A percentile compares a stretch with the other conserved stretches of the same genome.
Evolutionary conservation across 2,797 vertebrate species (phyloP).

Genomic region (Galaxias olidus): DNA sequence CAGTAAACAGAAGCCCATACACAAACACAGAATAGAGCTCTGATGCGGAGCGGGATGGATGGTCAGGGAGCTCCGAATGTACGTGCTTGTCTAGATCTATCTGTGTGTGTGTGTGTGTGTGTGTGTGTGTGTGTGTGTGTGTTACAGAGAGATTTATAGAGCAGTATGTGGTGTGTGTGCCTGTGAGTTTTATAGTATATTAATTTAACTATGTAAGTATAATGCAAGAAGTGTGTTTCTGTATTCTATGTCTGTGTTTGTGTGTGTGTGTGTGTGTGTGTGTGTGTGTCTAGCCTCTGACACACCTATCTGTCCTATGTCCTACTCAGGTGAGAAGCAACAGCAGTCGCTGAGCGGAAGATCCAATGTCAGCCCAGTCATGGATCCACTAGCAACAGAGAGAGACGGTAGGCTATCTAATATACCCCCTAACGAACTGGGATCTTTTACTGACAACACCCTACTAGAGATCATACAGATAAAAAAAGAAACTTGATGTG

Average conservation of each 20-base stretch:
- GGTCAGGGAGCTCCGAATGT: neutral
- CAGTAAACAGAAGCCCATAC: conserved; percentile 6
- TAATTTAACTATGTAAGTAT: neutral
- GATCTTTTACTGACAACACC: conserved; percentile 21
- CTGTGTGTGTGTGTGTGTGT: neutral
- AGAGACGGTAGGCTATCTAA: conserved; percentile 62
- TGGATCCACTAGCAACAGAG: conserved; percentile 64
- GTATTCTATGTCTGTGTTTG: too few relatives aligned
- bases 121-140: neutral
- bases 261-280: conserved; percentile 13
- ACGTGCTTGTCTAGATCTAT: neutral
- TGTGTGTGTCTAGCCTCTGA: conserved; percentile 7
- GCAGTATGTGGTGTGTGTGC: neutral
- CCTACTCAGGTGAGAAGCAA: conserved; percentile 55
- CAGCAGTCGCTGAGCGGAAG: conserved; percentile 59
- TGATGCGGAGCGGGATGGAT: neutral
- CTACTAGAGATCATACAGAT: too few relatives aligned
- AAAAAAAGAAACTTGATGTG: too few relatives aligned
- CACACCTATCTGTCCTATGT: neutral
- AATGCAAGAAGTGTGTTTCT: neutral
- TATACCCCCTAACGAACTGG: conserved; percentile 10
- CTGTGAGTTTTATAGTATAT: too few relatives aligned
- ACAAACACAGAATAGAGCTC: neutral
- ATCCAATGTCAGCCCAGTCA: conserved; percentile 53
- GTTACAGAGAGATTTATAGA: neutral